A percentile compares a stretch with the other conserved stretches of the same genome.
phyloP scores from a whole-genome alignment of 2,113 vertebrate species.

The Phalacrocorax brasilianus region DNA sequence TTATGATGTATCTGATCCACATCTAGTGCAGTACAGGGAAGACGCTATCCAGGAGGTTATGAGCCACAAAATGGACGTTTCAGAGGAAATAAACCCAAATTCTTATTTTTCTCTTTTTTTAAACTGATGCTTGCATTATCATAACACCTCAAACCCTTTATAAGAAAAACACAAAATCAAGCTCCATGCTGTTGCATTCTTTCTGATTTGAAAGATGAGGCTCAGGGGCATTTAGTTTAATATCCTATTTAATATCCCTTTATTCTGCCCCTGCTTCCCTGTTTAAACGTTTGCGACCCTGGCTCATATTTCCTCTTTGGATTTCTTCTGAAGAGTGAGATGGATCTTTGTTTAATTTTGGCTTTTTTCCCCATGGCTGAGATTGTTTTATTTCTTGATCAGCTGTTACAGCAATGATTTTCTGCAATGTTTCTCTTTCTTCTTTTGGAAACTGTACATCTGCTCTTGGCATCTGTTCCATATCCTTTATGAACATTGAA shows the following conservation, averaged over 20 bases:
- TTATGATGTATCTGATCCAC: not conserved
- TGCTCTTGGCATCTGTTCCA: slow-evolving; percentile 51
- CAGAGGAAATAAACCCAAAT: not conserved
- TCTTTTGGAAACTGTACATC: slow-evolving; percentile 43
- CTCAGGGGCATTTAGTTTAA: not conserved
- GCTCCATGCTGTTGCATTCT: not conserved
- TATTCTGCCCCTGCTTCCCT: not conserved
- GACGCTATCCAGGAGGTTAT: not conserved
- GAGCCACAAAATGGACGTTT: not conserved
- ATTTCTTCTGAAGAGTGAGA: not conserved
- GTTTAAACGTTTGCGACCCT: not conserved
- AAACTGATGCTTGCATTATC: not conserved
- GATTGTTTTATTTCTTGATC: slow-evolving; percentile 51
- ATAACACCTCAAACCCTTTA: not conserved
- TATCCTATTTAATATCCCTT: slow-evolving; percentile 5
- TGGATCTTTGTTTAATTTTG: slow-evolving; percentile 42
- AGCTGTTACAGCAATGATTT: slow-evolving; percentile 51
- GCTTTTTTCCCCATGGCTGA: slow-evolving; percentile 1
- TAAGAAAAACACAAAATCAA: not conserved
- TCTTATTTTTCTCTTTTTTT: not conserved
- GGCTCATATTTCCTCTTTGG: not conserved
- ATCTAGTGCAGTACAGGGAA: not conserved
- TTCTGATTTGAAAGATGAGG: not conserved
- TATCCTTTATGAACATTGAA: slow-evolving; percentile 11
- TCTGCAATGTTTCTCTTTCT: slow-evolving; percentile 5